Percentiles rank a stretch among this genome's conserved stretches.
Evolutionary conservation across 2,888 invertebrate genomes (phyloP).

Genomic region (Gortyna flavago): DNA sequence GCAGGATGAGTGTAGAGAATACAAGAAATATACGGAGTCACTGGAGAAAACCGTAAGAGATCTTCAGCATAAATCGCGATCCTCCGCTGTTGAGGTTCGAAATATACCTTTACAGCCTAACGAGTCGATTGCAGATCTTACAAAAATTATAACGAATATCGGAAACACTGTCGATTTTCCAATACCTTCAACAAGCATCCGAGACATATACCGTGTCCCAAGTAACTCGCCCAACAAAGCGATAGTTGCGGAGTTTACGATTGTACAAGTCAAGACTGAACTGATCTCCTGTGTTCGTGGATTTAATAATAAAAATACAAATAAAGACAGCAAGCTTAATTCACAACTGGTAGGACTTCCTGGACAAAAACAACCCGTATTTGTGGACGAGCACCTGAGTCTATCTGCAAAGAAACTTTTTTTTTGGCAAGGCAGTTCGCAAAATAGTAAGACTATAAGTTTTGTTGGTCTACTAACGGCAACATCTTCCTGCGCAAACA

Average conservation of each 20-base stretch:
- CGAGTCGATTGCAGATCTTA: neutral
- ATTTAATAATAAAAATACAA: neutral
- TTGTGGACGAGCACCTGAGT: neutral
- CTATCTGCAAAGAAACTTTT: neutral
- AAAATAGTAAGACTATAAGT: neutral
- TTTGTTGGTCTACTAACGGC: neutral
- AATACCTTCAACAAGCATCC: neutral
- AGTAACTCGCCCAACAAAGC: neutral
- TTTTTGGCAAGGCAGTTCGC: neutral
- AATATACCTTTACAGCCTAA: conserved; percentile 3
- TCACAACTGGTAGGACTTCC: neutral
- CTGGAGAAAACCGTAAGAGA: neutral
- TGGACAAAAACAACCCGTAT: neutral
- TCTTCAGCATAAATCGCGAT: neutral
- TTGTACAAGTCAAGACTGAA: neutral
- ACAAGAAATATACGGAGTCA: neutral
- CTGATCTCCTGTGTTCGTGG: neutral
- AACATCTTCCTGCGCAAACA: neutral
- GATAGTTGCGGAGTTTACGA: neutral
- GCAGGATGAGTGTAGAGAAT: neutral
- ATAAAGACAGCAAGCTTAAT: neutral
- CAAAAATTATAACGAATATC: neutral
- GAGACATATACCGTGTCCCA: neutral
- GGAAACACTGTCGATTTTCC: neutral
- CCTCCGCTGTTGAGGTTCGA: neutral